Conservation (phyloP, 2,888 invertebrate genomes). For the Pantelozetes paolii region DNA sequence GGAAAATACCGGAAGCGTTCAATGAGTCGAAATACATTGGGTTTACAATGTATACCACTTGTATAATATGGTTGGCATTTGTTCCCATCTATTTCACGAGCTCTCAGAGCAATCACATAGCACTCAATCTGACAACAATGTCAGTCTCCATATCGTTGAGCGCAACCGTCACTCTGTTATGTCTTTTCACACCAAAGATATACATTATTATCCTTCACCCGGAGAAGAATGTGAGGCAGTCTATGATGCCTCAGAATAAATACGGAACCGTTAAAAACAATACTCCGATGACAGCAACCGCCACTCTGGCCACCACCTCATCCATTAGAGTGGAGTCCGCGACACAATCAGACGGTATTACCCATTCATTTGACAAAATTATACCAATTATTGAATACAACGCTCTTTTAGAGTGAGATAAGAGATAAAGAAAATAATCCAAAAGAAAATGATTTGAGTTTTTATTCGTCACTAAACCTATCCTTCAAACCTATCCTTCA, state of each 20-base stretch:
- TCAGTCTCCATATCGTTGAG: constrained; percentile 90
- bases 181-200: constrained; percentile 87
- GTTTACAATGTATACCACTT: constrained; percentile 86
- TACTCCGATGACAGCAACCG: constrained; percentile 18
- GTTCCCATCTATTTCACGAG: constrained; percentile 62
- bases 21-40: constrained; percentile 56
- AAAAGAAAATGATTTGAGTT: too few species aligned
- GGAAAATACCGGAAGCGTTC: constrained; percentile 56
- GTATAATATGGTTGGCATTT: constrained; percentile 59
- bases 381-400: background rate
- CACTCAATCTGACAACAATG: constrained; percentile 87
- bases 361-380: background rate
- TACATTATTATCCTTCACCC: constrained; percentile 85
- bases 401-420: too few species aligned
- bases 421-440: too few species aligned
- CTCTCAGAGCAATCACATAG: constrained; percentile 56
- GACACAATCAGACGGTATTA: constrained; percentile 45
- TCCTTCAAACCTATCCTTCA: too few species aligned
- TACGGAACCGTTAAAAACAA: constrained; percentile 39
- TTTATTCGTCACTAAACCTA: too few species aligned
- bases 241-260: constrained; percentile 47
- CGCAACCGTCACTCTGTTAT: constrained; percentile 86
- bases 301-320: constrained; percentile 30
- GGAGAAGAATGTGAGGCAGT: constrained; percentile 78
- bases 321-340: constrained; percentile 41